Evolutionary conservation across 1,140 invertebrate species (phyloP).

Genomic region (Megalopta genalis): DNA sequence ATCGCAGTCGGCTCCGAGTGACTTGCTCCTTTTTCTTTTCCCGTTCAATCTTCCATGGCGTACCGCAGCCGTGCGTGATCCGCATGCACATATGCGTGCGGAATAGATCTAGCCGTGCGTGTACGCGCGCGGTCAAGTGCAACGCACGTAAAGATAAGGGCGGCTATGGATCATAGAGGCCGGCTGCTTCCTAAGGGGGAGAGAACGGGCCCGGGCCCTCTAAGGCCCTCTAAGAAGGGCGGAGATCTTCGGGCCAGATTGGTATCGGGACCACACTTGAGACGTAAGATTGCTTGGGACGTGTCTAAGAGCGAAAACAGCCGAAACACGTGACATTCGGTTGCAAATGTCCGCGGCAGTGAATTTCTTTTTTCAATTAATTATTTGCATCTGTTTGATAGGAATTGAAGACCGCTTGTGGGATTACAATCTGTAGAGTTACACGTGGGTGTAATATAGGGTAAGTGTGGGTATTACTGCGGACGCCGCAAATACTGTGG

Average conservation of each 20-base stretch:
- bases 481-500: too few species aligned
- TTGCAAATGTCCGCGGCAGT: too few species aligned
- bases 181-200: constrained; percentile 22
- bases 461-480: too few species aligned
- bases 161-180: constrained; percentile 63
- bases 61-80: constrained; percentile 65
- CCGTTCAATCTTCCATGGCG: constrained; percentile 45
- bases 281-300: constrained; percentile 4
- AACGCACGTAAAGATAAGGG: constrained; percentile 63
- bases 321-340: too few species aligned
- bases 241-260: constrained; percentile 62
- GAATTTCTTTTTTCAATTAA: too few species aligned
- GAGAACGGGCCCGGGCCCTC: constrained; percentile 14
- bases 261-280: constrained; percentile 21
- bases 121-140: constrained; percentile 42
- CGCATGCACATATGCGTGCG: constrained; percentile 56
- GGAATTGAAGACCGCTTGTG: too few species aligned
- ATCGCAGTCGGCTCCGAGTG: neutral
- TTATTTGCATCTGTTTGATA: too few species aligned
- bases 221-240: constrained; percentile 28
- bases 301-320: constrained; percentile 3
- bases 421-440: too few species aligned
- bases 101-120: constrained; percentile 34
- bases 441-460: too few species aligned
- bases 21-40: constrained; percentile 8